phyloP scores from a whole-genome alignment of 2,797 vertebrate genomes.

The Sibirionetta formosa region DNA sequence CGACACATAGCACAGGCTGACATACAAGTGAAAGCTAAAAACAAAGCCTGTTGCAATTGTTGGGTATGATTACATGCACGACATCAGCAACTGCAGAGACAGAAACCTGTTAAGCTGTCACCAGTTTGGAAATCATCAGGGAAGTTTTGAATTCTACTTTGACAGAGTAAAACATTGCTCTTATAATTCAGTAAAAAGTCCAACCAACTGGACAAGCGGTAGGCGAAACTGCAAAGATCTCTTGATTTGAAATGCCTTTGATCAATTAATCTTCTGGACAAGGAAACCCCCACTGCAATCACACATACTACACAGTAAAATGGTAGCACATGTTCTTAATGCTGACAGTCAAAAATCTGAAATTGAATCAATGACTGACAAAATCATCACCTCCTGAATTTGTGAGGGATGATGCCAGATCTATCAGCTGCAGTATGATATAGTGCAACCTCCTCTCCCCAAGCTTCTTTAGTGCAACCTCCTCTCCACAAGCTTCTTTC shows the following conservation, averaged over 20 bases:
- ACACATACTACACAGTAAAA: not conserved
- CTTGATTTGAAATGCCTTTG: not conserved
- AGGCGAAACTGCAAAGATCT: not conserved
- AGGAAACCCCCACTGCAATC: not conserved
- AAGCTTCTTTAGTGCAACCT: not conserved
- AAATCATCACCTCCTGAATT: not conserved
- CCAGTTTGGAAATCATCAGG: not conserved
- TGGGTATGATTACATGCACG: not conserved
- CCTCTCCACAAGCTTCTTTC: not conserved
- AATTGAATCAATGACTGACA: not conserved
- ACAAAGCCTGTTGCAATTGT: not conserved
- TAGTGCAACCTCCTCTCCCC: rapidly evolving
- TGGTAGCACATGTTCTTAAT: not conserved
- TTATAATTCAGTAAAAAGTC: not conserved
- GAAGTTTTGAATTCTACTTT: not conserved
- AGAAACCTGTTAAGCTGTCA: not conserved
- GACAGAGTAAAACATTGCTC: not conserved
- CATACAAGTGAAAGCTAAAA: not conserved
- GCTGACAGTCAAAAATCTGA: not conserved
- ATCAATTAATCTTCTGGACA: not conserved
- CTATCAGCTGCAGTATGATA: not conserved
- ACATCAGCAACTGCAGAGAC: not conserved
- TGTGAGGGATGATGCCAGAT: not conserved
- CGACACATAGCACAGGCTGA: not conserved
- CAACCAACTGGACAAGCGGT: not conserved